Evolutionary conservation across 2,888 invertebrate species (phyloP).

Genomic region (Charanyca ferruginea): DNA sequence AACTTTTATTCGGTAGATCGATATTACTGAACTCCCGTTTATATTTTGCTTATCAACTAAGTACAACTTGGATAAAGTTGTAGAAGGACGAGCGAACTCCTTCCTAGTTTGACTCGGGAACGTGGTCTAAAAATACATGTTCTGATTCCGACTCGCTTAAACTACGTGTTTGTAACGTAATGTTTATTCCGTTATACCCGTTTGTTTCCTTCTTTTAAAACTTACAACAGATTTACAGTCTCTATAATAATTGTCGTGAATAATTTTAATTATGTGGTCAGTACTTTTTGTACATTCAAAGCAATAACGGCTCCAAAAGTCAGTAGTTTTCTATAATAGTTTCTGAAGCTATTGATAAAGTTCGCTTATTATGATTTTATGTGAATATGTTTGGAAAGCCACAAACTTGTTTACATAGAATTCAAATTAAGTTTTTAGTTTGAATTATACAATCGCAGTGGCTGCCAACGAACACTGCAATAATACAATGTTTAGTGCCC

Average conservation of each 20-base stretch:
- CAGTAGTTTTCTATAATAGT: constrained; percentile 71
- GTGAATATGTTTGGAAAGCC: constrained; percentile 83
- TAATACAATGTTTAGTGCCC: constrained; percentile 62
- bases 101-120: constrained; percentile 17
- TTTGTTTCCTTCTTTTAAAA: constrained; percentile 17
- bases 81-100: constrained; percentile 57
- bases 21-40: constrained; percentile 77
- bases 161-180: constrained; percentile 15
- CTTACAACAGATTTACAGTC: background rate
- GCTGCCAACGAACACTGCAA: constrained; percentile 80
- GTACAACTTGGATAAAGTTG: constrained; percentile 67
- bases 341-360: constrained; percentile 83
- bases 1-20: constrained; percentile 86
- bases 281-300: constrained; percentile 36
- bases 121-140: constrained; percentile 30
- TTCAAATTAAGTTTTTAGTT: constrained; percentile 85
- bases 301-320: constrained; percentile 62
- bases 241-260: constrained; percentile 23
- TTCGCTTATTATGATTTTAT: constrained; percentile 86
- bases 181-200: background rate
- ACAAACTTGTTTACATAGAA: constrained; percentile 88
- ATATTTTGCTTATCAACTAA: constrained; percentile 80
- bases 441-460: constrained; percentile 83
- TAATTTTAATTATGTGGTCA: constrained; percentile 29
- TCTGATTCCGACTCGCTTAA: constrained; percentile 6